Evolutionary conservation across 2,113 vertebrate species (phyloP).

Genomic region (Triplophysa rosa): DNA sequence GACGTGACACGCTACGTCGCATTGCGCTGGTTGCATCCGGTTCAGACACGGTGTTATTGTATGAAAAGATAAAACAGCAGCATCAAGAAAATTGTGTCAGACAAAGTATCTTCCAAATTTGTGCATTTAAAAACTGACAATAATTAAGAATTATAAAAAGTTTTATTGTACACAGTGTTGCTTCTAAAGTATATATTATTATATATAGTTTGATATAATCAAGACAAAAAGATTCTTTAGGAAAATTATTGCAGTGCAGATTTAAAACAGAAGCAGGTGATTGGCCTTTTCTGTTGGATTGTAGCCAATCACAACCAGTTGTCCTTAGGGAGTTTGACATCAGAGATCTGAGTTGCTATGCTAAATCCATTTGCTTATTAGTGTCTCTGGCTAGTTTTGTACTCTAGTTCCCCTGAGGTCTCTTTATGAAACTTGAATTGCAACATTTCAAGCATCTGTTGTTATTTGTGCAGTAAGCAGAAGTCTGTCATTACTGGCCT

Average conservation of each 20-base stretch:
- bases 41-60: no score
- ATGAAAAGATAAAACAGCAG: no score
- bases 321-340: not conserved
- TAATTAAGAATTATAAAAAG: no score
- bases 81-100: no score
- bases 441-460: slow-evolving; percentile 26
- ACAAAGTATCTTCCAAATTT: no score
- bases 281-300: slow-evolving; percentile 31
- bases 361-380: not conserved
- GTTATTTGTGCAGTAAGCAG: slow-evolving; percentile 25
- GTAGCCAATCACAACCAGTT: not conserved
- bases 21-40: no score
- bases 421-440: slow-evolving; percentile 18
- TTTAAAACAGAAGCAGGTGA: slow-evolving; percentile 8
- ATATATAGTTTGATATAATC: no score
- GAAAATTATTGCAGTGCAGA: not conserved
- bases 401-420: not conserved
- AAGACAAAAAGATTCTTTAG: no score
- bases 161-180: no score
- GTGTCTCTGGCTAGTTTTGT: not conserved
- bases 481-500: not conserved
- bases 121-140: no score
- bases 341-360: not conserved
- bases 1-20: no score
- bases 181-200: no score